Evolutionary conservation across 2,113 vertebrate species (phyloP).

Genomic region (Ciconia maguari): DNA sequence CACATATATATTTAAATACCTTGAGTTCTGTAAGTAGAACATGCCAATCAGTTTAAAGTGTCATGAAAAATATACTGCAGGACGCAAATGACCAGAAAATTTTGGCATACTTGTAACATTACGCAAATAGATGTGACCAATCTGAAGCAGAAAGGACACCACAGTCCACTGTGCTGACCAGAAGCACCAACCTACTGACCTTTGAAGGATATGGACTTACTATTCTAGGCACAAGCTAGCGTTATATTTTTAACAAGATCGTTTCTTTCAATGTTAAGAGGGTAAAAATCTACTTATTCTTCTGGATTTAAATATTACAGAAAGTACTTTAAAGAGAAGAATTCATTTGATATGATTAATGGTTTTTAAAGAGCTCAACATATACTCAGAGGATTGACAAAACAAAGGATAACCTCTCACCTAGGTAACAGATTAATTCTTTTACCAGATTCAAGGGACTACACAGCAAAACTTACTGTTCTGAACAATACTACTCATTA

Average conservation of each 20-base stretch:
- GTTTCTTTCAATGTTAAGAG: neutral
- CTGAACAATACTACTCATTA: neutral
- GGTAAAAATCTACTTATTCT: neutral
- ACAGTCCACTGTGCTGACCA: neutral
- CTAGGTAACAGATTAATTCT: neutral
- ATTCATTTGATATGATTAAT: neutral
- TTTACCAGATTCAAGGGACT: neutral
- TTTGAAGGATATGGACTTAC: neutral
- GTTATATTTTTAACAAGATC: neutral
- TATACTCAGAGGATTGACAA: neutral
- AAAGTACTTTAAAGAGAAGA: neutral
- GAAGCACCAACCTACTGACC: neutral
- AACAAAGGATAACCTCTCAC: neutral
- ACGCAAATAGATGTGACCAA: neutral
- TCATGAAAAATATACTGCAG: neutral
- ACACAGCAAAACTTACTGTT: neutral
- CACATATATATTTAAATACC: neutral
- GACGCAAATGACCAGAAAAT: neutral
- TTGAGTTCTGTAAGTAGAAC: neutral
- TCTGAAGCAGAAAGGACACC: neutral
- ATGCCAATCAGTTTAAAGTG: neutral
- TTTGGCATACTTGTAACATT: fast-evolving
- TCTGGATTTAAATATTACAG: neutral
- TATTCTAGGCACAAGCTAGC: neutral
- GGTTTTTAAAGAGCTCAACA: neutral